Evolutionary conservation across 2,888 invertebrate genomes (phyloP).

Genomic region (Zhuqinia jingwanae): DNA sequence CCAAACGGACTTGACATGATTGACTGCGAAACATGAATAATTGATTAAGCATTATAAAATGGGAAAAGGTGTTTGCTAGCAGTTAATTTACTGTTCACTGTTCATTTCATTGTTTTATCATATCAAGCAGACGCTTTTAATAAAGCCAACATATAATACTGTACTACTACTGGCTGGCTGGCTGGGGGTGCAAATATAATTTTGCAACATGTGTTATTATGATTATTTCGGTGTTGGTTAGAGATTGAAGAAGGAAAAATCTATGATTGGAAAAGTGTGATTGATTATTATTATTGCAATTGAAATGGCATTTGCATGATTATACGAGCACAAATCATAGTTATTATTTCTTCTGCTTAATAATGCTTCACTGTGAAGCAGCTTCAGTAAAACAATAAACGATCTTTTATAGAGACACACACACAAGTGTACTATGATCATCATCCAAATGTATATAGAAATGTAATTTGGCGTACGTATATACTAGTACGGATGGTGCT

Average conservation of each 20-base stretch:
- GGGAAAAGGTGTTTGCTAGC: conserved; percentile 58
- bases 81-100: conserved; percentile 61
- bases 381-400: too few relatives aligned
- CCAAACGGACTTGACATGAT: conserved; percentile 54
- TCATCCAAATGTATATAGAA: too few relatives aligned
- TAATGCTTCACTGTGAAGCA: too few relatives aligned
- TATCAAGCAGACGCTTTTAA: not conserved
- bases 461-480: conserved; percentile 6
- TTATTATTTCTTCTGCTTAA: conserved; percentile 8
- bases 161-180: too few relatives aligned
- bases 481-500: too few relatives aligned
- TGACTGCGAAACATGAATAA: conserved; percentile 62
- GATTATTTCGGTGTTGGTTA: not conserved
- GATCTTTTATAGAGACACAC: too few relatives aligned
- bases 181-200: not conserved
- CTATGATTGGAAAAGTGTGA: conserved; percentile 28
- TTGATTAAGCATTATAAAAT: conserved; percentile 62
- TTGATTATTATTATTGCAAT: conserved; percentile 42
- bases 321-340: conserved; percentile 40
- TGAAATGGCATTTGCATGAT: conserved; percentile 37
- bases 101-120: conserved; percentile 31
- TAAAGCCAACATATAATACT: too few relatives aligned
- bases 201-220: too few relatives aligned
- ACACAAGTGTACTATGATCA: too few relatives aligned
- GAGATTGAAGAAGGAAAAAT: not conserved